Base-by-base conservation (phyloP, 2,888 invertebrate genomes). In the Rutpela maculata region DNA sequence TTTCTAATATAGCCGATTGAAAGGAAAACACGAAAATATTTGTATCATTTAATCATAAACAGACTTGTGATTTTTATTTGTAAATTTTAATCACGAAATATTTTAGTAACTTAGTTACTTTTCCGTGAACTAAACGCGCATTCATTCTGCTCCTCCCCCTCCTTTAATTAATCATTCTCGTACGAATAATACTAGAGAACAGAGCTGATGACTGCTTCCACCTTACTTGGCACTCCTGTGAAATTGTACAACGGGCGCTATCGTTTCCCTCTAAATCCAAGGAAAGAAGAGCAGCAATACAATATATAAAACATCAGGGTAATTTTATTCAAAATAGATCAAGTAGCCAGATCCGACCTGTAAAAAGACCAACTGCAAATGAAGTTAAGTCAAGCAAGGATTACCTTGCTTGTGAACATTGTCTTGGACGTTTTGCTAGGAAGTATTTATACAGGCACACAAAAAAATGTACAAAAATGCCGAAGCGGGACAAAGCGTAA, bases 271-370 rank as follows among this genome's bases (percentile, higher is more conserved):
- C 12, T 60, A 60, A 60, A 22, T 22, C 60, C 35, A 63, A 63
- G 35, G 63, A 63, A 63, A 63, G 35, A 63, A 63, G 63, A 35
- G 18, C 35, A 63, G 63, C 63, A 31, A 35, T 63, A 63, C 35
- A 31, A n/a, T n/a, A 35, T 63, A 35, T 63, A 35, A 63, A 35
- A 35, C 31, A 63, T 35, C 15, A 63, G 35, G 35, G 63, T 17
- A 63, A 63, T 35, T 63, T 63, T 35, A 63, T 63, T 35, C 31
- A 35, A 35, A 63, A 63, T 35, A 63, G 63, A 35, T 35, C 35
- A n/a, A 63, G 35, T 35, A 35, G n/a, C 35, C 31, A 31, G 35
- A 35, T 63, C 31, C 31, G 63, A 35, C 63, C 63, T 31, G 63
- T 26, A 35, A 63, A 63, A 63, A 63, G 63, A 35, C 63, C 35